Base-by-base conservation (phyloP, 2,113 vertebrate genomes). In the Pangasianodon gigas region DNA sequence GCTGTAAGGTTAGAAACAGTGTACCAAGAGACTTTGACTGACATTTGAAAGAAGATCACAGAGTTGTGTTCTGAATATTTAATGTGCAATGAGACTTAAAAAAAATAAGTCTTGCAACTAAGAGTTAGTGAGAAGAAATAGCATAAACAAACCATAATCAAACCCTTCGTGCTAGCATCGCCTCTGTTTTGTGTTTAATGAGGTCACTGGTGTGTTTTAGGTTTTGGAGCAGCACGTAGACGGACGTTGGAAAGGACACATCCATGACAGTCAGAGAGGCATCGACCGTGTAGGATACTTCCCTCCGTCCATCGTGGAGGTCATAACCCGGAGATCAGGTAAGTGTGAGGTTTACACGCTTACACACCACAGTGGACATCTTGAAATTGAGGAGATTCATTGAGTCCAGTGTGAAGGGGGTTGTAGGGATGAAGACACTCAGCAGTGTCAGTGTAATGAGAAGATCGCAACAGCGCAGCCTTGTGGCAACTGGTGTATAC, bases 161-260 rank as follows among this genome's bases (percentile, higher is more conserved):
- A 51, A 29, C 18, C 19, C 21, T 77, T 41, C 1, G 7, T 51
- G 77, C 77, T 52, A 44, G 44, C 37, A 21, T 24, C 5, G 6
- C 37, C n/a, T 69, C 5, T 41, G 37, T 37, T 41, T 46, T 0
- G 6, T n/a, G 48, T 52, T 79, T n/a, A 81, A 51, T 1, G 16
- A 37, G 79, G 14, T 54, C n/a, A 18, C 21, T 24, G 82, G 0
- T 1, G 0, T 82, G 44, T 75, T 88, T 0, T 93, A 99, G 98
- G 98, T 99, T 48, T 93, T 99, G 89, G 98, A 99, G 93, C 98
- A 99, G 93, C 98, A 99, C 52, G 93, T 96, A 0, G 98, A 99
- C 0, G 98, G 98, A 37, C 97, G 97, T 37, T 99, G 98, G 98
- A 99, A 99, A 94, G 98, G 98, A 32, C 97, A 98, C 89, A 97